A percentile compares a stretch with the other conserved stretches of the same genome.
These are phyloP conservation scores for Macrosoma leucophasiata DNA, from an alignment of 2,888 invertebrate species.

Conservation along the genomic window DNA sequence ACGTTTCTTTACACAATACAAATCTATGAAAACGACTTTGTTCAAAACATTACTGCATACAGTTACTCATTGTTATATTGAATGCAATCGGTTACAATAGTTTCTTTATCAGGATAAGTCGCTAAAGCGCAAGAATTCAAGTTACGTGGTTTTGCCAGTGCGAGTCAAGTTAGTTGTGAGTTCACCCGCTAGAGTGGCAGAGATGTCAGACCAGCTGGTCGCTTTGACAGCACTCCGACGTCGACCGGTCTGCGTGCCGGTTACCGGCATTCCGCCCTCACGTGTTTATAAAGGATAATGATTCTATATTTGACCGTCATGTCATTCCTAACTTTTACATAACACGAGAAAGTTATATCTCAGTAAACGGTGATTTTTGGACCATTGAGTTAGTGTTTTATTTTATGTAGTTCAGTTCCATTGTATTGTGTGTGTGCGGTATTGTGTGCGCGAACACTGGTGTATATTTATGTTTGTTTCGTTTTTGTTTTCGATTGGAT, in stretches of 20 bases:
- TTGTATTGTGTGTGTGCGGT: conserved; percentile 55
- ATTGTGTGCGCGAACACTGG: conserved; percentile 53
- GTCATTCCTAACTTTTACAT: conserved; percentile 42
- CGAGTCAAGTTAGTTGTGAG: conserved; percentile 52
- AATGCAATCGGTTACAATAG: not conserved
- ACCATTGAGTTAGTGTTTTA: conserved; percentile 36
- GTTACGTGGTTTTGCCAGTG: conserved; percentile 35
- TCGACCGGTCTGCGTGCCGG: conserved; percentile 42
- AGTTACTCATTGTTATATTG: not conserved
- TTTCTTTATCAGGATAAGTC: not conserved
- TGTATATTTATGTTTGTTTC: conserved; percentile 58
- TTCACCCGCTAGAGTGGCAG: conserved; percentile 62
- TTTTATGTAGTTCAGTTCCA: conserved; percentile 42
- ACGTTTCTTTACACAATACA: too few species aligned
- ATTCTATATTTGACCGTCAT: conserved; percentile 49
- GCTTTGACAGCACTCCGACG: conserved; percentile 49
- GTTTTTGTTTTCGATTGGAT: conserved; percentile 48
- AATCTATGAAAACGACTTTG: too few species aligned
- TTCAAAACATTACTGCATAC: too few species aligned
- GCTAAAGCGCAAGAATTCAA: conserved; percentile 14
- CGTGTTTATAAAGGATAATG: conserved; percentile 48
- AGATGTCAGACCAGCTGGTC: conserved; percentile 58
- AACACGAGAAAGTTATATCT: conserved; percentile 41
- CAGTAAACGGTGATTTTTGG: conserved; percentile 24
- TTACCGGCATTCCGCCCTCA: conserved; percentile 46